A percentile compares a stretch with the other conserved stretches of the same genome.
phyloP scores from a whole-genome alignment of 2,797 vertebrate species.

The Tarsius wallacei region DNA sequence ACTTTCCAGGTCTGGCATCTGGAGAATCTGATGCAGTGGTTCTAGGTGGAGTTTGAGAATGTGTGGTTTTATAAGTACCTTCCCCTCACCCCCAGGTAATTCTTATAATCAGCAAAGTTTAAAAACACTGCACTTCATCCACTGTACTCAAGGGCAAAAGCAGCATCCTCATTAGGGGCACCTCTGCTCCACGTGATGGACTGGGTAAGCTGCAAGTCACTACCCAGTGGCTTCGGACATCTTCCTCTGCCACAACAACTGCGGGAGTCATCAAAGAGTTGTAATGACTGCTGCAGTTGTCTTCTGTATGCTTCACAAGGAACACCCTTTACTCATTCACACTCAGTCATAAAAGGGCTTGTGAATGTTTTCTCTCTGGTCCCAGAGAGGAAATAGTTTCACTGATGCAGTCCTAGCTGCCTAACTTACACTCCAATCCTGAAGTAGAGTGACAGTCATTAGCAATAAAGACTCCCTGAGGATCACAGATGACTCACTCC shows the following conservation, averaged over 20 bases:
- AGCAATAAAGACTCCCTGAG: neutral
- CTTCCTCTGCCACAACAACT: neutral
- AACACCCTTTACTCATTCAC: neutral
- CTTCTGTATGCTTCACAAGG: fast-evolving
- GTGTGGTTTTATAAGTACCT: neutral
- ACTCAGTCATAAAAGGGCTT: neutral
- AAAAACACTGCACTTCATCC: neutral
- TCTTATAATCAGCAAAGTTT: slow-evolving; percentile 2
- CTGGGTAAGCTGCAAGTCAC: neutral
- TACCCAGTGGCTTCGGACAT: neutral
- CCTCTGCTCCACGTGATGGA: neutral
- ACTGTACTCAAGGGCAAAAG: neutral
- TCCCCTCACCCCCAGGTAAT: neutral
- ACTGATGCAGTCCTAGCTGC: neutral
- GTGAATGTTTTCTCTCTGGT: neutral
- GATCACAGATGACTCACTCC: neutral
- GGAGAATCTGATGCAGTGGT: neutral
- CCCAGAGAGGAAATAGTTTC: neutral
- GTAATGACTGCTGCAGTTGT: fast-evolving
- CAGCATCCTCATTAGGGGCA: neutral
- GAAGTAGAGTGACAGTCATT: neutral
- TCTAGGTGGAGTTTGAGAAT: neutral
- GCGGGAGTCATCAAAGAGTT: neutral
- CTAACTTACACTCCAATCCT: neutral
- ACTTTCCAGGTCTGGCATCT: neutral